phyloP scores from a whole-genome alignment of 2,797 vertebrate species.

The Epinephelus malabaricus region DNA sequence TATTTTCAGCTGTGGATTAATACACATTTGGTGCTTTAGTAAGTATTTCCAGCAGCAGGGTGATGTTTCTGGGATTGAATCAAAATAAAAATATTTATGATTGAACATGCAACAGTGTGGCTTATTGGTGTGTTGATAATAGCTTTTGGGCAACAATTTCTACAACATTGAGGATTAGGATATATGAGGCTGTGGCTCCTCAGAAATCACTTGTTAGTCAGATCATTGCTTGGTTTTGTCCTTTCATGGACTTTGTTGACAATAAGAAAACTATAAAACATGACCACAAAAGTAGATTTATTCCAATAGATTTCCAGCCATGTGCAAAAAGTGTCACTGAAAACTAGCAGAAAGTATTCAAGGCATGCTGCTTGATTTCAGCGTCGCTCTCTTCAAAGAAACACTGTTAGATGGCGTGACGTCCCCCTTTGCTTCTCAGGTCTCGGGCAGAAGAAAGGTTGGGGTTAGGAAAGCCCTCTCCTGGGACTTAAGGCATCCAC shows the following conservation, averaged over 20 bases:
- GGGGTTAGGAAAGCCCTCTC: slow-evolving; percentile 82
- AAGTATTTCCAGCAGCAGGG: neutral
- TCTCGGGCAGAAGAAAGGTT: slow-evolving; percentile 71
- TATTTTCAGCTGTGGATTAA: slow-evolving; percentile 10
- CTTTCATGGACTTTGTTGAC: neutral
- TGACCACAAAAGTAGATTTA: slow-evolving; percentile 1
- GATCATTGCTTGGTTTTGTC: neutral
- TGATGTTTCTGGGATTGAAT: neutral
- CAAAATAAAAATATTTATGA: neutral
- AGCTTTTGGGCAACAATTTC: neutral
- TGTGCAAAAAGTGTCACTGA: slow-evolving; percentile 52
- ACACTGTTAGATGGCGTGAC: slow-evolving; percentile 71
- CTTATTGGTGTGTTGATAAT: neutral
- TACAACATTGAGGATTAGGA: neutral
- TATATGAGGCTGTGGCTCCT: neutral
- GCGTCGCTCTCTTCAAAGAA: slow-evolving; percentile 85
- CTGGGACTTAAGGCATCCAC: slow-evolving; percentile 87
- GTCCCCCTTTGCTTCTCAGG: slow-evolving; percentile 79
- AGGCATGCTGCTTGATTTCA: slow-evolving; percentile 83
- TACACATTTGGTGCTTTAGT: neutral
- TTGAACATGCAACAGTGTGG: neutral
- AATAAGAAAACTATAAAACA: neutral
- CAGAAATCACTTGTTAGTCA: neutral
- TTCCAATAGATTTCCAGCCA: slow-evolving; percentile 30
- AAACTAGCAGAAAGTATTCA: slow-evolving; percentile 77